phyloP scores from a whole-genome alignment of 2,113 vertebrate genomes.

The Amphiprion ocellaris region DNA sequence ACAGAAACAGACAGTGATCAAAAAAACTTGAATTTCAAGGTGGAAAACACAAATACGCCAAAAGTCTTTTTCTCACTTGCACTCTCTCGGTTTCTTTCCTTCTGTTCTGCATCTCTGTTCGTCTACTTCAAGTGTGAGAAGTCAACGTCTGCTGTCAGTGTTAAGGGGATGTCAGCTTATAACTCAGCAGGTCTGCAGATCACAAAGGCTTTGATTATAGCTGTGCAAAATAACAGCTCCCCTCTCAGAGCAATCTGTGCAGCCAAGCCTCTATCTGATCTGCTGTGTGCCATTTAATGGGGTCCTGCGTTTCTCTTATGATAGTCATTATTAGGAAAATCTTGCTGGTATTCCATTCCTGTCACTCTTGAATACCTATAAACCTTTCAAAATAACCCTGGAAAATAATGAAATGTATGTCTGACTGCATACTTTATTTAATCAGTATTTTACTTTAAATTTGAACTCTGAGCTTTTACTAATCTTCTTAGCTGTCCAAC shows the following conservation, averaged over 20 bases:
- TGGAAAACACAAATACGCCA: background rate
- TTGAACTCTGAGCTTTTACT: background rate
- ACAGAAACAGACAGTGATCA: constrained; percentile 1
- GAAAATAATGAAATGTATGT: too few species aligned
- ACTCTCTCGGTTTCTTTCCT: background rate
- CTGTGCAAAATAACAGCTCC: constrained; percentile 59
- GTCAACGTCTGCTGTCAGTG: constrained; percentile 45
- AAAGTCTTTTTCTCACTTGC: background rate
- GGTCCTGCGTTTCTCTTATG: constrained; percentile 9
- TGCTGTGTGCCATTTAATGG: constrained; percentile 29
- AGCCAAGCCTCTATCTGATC: constrained; percentile 32
- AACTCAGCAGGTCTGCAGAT: constrained; percentile 55
- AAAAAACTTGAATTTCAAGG: background rate
- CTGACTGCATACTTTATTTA: too few species aligned
- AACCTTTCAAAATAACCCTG: background rate
- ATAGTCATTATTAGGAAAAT: constrained; percentile 13
- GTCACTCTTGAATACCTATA: background rate
- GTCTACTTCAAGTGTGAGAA: constrained; percentile 22
- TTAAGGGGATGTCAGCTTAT: constrained; percentile 46
- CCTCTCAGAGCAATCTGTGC: constrained; percentile 50
- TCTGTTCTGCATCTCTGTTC: background rate
- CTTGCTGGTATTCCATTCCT: background rate
- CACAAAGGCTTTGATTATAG: constrained; percentile 61
- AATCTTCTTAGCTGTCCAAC: too few species aligned
- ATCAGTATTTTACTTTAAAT: background rate